phyloP scores from a whole-genome alignment of 2,888 invertebrate genomes.

The Mythimna loreyi region DNA sequence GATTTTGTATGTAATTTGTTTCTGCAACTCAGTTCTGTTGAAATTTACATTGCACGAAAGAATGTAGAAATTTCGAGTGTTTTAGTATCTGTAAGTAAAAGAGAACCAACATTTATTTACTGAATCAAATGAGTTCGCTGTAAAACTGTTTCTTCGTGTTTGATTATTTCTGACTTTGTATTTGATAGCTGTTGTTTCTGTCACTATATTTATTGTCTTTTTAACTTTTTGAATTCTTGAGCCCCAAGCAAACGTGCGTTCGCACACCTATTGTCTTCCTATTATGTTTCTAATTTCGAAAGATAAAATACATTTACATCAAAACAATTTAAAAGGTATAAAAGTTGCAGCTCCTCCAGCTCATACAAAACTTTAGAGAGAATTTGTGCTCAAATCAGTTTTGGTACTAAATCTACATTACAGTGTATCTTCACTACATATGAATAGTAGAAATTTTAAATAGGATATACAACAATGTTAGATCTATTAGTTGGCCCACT shows the following conservation, averaged over 20 bases:
- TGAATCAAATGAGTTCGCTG: constrained; percentile 12
- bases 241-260: no score
- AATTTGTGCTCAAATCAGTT: constrained; percentile 10
- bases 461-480: no score
- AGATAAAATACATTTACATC: constrained; percentile 8
- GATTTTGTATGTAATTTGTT: constrained; percentile 53
- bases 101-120: neutral
- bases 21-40: constrained; percentile 20
- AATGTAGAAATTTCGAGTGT: constrained; percentile 23
- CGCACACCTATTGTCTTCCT: no score
- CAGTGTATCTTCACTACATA: neutral
- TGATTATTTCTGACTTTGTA: constrained; percentile 21
- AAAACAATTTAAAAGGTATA: constrained; percentile 4
- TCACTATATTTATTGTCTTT: neutral
- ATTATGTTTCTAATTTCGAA: no score
- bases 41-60: constrained; percentile 10
- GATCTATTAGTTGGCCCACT: neutral
- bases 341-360: neutral
- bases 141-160: constrained; percentile 1
- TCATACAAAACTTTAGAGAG: neutral
- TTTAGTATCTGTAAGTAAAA: constrained; percentile 23
- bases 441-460: no score
- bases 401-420: constrained; percentile 14
- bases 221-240: no score
- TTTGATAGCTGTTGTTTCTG: neutral